These are phyloP conservation scores for Acrobasis repandana DNA, from an alignment of 2,888 invertebrate genomes.

Conservation along the genomic window DNA sequence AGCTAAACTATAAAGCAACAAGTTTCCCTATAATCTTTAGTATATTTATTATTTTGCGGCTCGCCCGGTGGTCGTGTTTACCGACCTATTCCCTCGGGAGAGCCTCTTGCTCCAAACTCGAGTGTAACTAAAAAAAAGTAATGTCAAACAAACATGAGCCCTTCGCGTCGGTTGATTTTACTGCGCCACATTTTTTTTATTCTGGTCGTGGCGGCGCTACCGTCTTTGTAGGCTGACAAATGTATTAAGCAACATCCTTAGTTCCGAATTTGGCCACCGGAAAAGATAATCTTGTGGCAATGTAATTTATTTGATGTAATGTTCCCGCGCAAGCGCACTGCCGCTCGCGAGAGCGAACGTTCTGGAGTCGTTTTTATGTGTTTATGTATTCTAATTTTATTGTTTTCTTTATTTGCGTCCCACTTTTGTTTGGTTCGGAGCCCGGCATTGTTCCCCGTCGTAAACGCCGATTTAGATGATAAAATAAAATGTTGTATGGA, in stretches of 20 bases:
- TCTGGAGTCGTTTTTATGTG: conserved; percentile 79
- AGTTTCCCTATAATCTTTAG: background rate
- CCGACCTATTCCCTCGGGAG: conserved; percentile 14
- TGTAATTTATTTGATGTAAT: conserved; percentile 64
- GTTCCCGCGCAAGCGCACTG: conserved; percentile 63
- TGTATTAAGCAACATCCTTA: conserved; percentile 4
- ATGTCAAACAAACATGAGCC: conserved; percentile 48
- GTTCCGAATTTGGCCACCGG: conserved; percentile 21
- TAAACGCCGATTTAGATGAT: conserved; percentile 82
- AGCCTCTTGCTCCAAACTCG: conserved; percentile 33
- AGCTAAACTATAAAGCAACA: background rate
- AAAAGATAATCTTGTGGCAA: conserved; percentile 33
- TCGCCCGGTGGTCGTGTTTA: conserved; percentile 17
- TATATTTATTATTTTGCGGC: conserved; percentile 16
- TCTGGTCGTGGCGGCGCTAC: background rate
- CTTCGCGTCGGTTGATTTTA: conserved; percentile 35
- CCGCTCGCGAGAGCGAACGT: conserved; percentile 55
- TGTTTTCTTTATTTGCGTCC: conserved; percentile 83
- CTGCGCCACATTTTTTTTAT: background rate
- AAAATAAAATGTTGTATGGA: conserved; percentile 80
- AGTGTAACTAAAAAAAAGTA: conserved; percentile 43
- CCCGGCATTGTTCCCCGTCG: conserved; percentile 79
- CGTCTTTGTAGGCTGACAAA: background rate
- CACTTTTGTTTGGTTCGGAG: conserved; percentile 81
- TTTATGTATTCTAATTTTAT: conserved; percentile 83